Evolutionary conservation across 92 coral and sea anemone species (phyloP).

Genomic region (Isaurus tuberculatus): DNA sequence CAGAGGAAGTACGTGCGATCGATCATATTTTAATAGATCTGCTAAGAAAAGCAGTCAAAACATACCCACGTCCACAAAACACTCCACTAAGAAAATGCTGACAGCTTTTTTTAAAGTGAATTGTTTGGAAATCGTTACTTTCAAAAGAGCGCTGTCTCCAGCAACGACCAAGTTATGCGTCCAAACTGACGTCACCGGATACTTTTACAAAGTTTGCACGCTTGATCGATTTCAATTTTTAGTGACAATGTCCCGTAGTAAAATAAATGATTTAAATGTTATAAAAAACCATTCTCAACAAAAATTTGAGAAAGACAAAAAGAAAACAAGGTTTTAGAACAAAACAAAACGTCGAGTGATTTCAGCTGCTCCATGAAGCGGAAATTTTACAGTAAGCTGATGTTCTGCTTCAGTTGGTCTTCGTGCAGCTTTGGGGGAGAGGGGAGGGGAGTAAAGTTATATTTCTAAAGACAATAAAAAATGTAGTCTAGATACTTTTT

Average conservation of each 20-base stretch:
- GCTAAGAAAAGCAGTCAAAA: conserved; percentile 23
- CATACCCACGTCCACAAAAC: background rate
- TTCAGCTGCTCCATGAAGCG: background rate
- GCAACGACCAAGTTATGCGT: conserved; percentile 41
- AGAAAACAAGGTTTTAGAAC: background rate
- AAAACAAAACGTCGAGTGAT: background rate
- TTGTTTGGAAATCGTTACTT: conserved; percentile 4
- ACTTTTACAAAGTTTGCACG: background rate
- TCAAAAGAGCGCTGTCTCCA: conserved; percentile 33
- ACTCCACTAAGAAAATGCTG: conserved; percentile 32
- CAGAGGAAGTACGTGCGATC: background rate
- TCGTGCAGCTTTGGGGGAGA: background rate
- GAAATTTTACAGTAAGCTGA: background rate
- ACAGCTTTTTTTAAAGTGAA: conserved; percentile 15
- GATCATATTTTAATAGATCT: background rate
- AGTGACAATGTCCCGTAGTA: background rate
- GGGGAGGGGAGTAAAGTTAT: background rate
- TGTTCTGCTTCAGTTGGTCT: background rate
- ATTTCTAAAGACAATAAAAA: too few relatives aligned
- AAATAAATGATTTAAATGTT: background rate
- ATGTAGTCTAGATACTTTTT: too few relatives aligned
- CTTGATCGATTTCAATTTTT: background rate
- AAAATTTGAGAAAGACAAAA: background rate
- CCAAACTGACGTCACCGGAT: conserved; percentile 35
- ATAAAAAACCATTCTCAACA: background rate